These are phyloP conservation scores for Drosophila varians DNA, from an alignment of 1,140 invertebrate species.

Conservation along the genomic window DNA sequence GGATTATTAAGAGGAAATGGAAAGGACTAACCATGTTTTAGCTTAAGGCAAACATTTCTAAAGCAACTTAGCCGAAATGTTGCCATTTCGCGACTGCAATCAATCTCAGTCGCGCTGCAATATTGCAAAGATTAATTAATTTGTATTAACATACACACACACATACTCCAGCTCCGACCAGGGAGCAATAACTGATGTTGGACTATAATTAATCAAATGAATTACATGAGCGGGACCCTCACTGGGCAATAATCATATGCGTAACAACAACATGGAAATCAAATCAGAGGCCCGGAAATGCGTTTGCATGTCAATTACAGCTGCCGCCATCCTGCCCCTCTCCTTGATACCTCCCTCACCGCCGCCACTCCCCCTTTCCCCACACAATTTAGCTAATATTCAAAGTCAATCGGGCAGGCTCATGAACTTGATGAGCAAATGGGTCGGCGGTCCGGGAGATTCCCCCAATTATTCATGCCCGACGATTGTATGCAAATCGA, in stretches of 20 bases:
- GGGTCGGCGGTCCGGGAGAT: slow-evolving; percentile 9
- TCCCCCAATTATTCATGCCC: slow-evolving; percentile 71
- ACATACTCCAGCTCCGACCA: not conserved
- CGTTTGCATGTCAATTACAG: slow-evolving; percentile 79
- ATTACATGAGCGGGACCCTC: slow-evolving; percentile 59
- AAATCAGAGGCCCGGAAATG: slow-evolving; percentile 67
- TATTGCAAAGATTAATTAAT: slow-evolving; percentile 77
- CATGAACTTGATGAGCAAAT: slow-evolving; percentile 65
- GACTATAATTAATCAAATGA: slow-evolving; percentile 78
- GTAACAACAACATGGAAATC: slow-evolving; percentile 62
- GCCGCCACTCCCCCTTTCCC: not conserved
- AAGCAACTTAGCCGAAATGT: slow-evolving; percentile 23
- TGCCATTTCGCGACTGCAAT: slow-evolving; percentile 49
- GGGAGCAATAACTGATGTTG: slow-evolving; percentile 45
- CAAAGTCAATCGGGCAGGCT: slow-evolving; percentile 74
- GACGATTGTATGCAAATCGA: slow-evolving; percentile 75
- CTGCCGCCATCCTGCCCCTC: slow-evolving; percentile 38
- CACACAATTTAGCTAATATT: slow-evolving; percentile 56
- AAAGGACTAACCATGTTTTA: not conserved
- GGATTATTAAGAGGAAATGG: not conserved
- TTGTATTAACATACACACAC: slow-evolving; percentile 68
- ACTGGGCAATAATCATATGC: slow-evolving; percentile 69
- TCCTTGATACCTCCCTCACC: not conserved
- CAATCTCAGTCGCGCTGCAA: slow-evolving; percentile 74
- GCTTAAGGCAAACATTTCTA: not conserved